phyloP scores from a whole-genome alignment of 2,797 vertebrate species.

The Hypotaenidia okinawae region DNA sequence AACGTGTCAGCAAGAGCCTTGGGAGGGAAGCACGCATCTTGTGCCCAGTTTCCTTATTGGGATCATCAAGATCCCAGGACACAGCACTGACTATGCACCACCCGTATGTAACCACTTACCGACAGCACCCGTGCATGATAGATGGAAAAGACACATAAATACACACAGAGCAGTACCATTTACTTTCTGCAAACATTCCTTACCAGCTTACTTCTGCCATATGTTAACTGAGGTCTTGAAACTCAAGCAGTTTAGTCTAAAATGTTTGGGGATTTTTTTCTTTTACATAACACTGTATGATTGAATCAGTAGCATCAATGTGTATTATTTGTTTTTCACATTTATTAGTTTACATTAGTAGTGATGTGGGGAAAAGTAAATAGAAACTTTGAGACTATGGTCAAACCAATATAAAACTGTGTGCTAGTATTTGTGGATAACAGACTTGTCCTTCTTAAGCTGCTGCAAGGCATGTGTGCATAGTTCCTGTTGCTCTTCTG shows the following conservation, averaged over 20 bases:
- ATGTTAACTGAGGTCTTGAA: not conserved
- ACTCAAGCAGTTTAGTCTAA: not conserved
- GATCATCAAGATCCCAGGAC: not conserved
- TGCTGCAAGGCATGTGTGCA: not conserved
- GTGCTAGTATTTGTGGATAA: not conserved
- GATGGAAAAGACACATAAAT: not conserved
- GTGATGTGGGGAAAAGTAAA: not conserved
- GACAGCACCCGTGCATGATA: not conserved
- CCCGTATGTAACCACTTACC: not conserved
- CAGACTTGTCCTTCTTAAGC: not conserved
- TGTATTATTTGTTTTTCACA: not conserved
- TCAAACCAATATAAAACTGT: not conserved
- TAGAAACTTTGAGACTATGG: not conserved
- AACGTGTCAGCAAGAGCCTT: not conserved
- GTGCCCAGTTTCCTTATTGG: fast-evolving
- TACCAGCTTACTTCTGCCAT: not conserved
- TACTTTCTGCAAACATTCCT: not conserved
- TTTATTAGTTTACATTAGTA: not conserved
- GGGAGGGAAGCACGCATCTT: fast-evolving
- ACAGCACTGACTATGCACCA: not conserved
- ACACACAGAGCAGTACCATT: not conserved
- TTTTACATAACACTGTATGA: not conserved
- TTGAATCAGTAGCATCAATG: fast-evolving
- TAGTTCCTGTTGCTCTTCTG: not conserved
- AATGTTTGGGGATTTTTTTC: not conserved